These are phyloP conservation scores for Acrossocheilus wenchowensis DNA, from an alignment of 2,797 vertebrate species.

Conservation along the genomic window DNA sequence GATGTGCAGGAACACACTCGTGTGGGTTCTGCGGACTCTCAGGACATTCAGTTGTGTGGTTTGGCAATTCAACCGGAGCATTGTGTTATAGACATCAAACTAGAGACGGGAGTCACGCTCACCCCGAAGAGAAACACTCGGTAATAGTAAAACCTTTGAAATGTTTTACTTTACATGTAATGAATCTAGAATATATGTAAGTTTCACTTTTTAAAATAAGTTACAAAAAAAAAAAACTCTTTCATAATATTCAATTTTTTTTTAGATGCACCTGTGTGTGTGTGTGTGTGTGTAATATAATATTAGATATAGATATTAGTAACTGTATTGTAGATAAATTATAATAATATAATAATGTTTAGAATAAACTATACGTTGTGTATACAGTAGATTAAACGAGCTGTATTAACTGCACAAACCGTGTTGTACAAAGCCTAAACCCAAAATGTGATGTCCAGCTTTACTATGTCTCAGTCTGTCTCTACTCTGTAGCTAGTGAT, in stretches of 20 bases:
- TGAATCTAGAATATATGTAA: too few species aligned
- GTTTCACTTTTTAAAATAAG: too few species aligned
- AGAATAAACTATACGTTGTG: not conserved
- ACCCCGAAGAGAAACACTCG: slow-evolving; percentile 88
- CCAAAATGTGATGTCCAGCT: not conserved
- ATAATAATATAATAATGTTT: too few species aligned
- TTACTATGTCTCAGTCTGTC: not conserved
- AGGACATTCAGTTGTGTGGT: slow-evolving; percentile 95
- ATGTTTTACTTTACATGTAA: too few species aligned
- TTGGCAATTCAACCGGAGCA: slow-evolving; percentile 94
- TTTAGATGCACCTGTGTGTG: too few species aligned
- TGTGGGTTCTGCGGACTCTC: slow-evolving; percentile 91
- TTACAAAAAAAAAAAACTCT: too few species aligned
- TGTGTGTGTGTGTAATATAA: too few species aligned
- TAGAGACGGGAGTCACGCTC: slow-evolving; percentile 84
- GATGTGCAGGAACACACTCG: slow-evolving; percentile 81
- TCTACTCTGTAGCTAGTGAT: not conserved
- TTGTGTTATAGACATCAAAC: slow-evolving; percentile 87
- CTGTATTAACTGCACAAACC: not conserved
- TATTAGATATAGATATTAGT: too few species aligned
- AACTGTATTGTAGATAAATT: not conserved
- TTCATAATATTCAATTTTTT: too few species aligned
- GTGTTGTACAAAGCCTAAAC: not conserved
- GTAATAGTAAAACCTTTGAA: slow-evolving; percentile 71
- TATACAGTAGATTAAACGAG: not conserved